Evolutionary conservation across 2,113 vertebrate species (phyloP).

Genomic region (Catharus bicknelli): DNA sequence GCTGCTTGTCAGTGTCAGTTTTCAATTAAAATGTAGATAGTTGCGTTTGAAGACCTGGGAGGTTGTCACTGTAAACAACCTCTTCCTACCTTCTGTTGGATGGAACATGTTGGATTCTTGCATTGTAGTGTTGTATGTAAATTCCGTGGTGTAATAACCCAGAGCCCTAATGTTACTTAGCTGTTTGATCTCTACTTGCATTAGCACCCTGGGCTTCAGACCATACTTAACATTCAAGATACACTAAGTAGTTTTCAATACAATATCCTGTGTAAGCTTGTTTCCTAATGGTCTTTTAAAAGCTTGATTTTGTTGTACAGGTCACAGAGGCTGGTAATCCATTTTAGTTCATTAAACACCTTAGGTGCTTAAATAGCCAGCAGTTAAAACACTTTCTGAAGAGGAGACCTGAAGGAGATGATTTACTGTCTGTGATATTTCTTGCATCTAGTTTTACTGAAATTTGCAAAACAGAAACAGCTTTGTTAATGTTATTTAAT

Average conservation of each 20-base stretch:
- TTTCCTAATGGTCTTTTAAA: background rate
- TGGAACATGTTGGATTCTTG: background rate
- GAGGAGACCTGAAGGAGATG: background rate
- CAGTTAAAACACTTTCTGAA: background rate
- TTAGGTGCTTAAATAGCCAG: background rate
- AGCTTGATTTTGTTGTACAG: background rate
- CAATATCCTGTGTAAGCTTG: background rate
- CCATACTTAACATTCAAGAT: background rate
- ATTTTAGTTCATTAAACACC: slow-evolving; percentile 16
- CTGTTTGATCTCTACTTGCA: background rate
- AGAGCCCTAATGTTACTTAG: background rate
- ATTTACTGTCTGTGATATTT: background rate
- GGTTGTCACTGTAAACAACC: background rate
- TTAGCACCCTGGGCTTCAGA: background rate
- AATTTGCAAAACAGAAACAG: background rate
- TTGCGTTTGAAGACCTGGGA: background rate
- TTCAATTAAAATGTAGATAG: background rate
- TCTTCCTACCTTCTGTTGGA: background rate
- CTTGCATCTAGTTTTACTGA: background rate
- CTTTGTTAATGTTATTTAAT: slow-evolving; percentile 7
- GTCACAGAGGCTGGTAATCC: background rate
- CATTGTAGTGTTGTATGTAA: background rate
- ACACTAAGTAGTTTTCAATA: background rate
- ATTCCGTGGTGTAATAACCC: background rate
- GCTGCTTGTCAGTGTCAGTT: background rate